These are phyloP conservation scores for Chironomus striatipennis DNA, from an alignment of 1,140 invertebrate species.

Conservation along the genomic window DNA sequence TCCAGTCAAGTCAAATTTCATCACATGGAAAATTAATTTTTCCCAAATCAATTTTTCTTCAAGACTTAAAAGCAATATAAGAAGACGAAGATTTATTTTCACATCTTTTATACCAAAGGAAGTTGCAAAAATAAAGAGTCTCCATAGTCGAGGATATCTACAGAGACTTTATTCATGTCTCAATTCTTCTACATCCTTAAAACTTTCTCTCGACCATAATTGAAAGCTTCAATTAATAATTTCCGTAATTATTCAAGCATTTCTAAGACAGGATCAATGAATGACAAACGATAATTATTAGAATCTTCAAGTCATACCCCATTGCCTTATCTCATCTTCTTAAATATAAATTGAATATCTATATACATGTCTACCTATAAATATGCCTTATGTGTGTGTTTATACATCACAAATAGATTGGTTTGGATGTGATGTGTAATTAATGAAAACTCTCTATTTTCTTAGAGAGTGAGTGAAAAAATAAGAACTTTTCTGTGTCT, in stretches of 20 bases:
- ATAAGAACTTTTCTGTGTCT: background rate
- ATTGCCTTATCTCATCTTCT: background rate
- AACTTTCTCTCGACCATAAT: background rate
- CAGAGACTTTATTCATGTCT: background rate
- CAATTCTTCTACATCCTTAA: background rate
- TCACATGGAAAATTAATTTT: too few relatives aligned
- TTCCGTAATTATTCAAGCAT: constrained; percentile 22
- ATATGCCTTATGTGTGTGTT: background rate
- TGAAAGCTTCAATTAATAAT: constrained; percentile 22
- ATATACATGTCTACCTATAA: background rate
- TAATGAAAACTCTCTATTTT: constrained; percentile 15
- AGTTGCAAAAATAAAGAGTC: too few relatives aligned
- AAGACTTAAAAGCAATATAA: too few relatives aligned
- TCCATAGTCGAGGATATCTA: too few relatives aligned
- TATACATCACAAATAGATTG: background rate
- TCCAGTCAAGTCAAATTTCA: too few relatives aligned
- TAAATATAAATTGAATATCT: background rate
- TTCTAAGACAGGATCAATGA: constrained; percentile 15
- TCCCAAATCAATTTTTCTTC: too few relatives aligned
- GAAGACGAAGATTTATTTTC: too few relatives aligned
- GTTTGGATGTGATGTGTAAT: constrained; percentile 18
- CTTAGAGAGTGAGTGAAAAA: background rate
- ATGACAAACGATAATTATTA: constrained; percentile 22
- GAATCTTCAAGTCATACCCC: background rate
- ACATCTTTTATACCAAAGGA: too few relatives aligned